Evolutionary conservation across 1,140 invertebrate genomes (phyloP).

Genomic region (Chionoecetes opilio): DNA sequence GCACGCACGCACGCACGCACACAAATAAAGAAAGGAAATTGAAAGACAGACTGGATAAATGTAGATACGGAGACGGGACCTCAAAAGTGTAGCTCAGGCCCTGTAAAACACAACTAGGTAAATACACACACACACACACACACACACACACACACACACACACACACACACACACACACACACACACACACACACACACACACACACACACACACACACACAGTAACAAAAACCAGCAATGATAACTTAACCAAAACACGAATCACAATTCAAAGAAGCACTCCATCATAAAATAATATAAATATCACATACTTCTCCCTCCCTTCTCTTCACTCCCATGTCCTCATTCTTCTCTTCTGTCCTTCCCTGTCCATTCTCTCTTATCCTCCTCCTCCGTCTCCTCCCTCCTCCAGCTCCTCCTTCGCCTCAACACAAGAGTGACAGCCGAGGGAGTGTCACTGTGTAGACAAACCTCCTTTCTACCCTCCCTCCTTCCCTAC

Average conservation of each 20-base stretch:
- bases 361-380: not conserved
- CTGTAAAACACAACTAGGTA: too few species aligned
- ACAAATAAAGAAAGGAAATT: too few species aligned
- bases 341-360: not conserved
- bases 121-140: conserved; percentile 17
- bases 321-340: not conserved
- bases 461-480: not conserved
- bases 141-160: conserved; percentile 27
- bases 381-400: not conserved
- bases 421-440: not conserved
- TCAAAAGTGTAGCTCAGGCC: too few species aligned
- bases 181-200: not conserved
- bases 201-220: too few species aligned
- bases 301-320: not conserved
- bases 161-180: conserved; percentile 27
- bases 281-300: not conserved
- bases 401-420: not conserved
- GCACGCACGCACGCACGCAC: too few species aligned
- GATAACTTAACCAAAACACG: not conserved
- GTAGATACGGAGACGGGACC: too few species aligned
- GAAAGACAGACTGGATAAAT: too few species aligned
- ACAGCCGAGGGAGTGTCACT: conserved; percentile 2
- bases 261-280: not conserved
- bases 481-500: not conserved
- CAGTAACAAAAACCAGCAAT: too few species aligned